Conservation (phyloP, 1,140 invertebrate genomes). For the Charaxes varanes region DNA sequence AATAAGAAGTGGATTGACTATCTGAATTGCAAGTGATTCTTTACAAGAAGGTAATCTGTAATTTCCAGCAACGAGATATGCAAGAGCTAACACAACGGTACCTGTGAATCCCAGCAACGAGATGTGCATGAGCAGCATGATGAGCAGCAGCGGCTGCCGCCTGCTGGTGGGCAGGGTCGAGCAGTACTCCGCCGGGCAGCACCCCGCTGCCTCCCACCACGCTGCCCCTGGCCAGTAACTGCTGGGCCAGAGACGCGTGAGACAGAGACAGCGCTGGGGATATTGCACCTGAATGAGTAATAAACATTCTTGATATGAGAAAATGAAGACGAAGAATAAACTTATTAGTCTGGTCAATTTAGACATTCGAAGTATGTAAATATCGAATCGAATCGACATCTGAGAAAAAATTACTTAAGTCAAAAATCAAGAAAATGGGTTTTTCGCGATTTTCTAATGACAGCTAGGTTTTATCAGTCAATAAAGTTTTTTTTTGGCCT, state of each 20-base stretch:
- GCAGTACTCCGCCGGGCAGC: conserved; percentile 46
- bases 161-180: conserved; percentile 63
- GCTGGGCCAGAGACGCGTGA: conserved; percentile 70
- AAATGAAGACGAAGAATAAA: no score
- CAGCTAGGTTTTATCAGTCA: no score
- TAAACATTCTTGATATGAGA: not conserved
- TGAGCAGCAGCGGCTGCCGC: conserved; percentile 61
- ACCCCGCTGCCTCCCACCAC: conserved; percentile 53
- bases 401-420: no score
- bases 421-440: no score
- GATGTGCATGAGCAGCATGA: conserved; percentile 61
- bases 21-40: no score
- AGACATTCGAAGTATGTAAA: no score
- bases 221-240: conserved; percentile 57
- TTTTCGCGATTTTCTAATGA: no score
- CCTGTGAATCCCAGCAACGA: conserved; percentile 64
- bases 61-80: no score
- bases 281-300: conserved; percentile 57
- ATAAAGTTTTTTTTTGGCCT: no score
- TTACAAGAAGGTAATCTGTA: no score
- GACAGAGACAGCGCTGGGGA: conserved; percentile 71
- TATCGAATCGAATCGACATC: no score
- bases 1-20: not conserved
- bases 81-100: conserved; percentile 8
- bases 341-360: no score